A percentile compares a stretch with the other conserved stretches of the same genome.
Evolutionary conservation across 1,140 invertebrate species (phyloP).

Genomic region (Babylonia areolata): DNA sequence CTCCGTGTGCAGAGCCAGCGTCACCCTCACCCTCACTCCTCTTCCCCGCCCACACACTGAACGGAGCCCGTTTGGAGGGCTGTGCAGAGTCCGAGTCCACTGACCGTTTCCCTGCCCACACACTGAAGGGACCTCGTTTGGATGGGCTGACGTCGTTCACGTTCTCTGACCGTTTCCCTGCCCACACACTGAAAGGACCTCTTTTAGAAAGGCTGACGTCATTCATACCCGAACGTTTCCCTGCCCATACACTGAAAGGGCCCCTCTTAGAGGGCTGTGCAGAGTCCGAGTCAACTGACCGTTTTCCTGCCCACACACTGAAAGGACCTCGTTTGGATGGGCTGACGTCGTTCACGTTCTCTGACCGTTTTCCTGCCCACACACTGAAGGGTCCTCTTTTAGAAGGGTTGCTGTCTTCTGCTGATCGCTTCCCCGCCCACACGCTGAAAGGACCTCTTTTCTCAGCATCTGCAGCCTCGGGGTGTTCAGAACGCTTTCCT

Average conservation of each 20-base stretch:
- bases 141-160: neutral
- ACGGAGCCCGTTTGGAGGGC: neutral
- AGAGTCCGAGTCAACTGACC: neutral
- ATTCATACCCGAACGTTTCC: neutral
- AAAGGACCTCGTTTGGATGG: neutral
- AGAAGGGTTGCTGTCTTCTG: neutral
- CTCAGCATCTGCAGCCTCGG: no score
- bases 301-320: constrained; percentile 2
- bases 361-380: constrained; percentile 3
- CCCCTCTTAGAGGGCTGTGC: no score
- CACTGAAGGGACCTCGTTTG: neutral
- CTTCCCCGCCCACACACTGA: constrained; percentile 22
- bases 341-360: no score
- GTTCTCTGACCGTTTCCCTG: neutral
- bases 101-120: constrained; percentile 16
- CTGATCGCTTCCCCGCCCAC: neutral
- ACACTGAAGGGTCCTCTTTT: constrained; percentile 2
- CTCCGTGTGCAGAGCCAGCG: no score
- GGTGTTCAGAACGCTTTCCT: no score
- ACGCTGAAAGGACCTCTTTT: neutral
- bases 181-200: neutral
- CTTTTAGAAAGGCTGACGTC: neutral
- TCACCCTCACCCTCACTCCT: neutral
- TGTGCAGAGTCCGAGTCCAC: neutral
- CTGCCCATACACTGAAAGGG: neutral